Base-by-base conservation (phyloP, 1,140 invertebrate genomes). In the Drosophila pruinosa region DNA sequence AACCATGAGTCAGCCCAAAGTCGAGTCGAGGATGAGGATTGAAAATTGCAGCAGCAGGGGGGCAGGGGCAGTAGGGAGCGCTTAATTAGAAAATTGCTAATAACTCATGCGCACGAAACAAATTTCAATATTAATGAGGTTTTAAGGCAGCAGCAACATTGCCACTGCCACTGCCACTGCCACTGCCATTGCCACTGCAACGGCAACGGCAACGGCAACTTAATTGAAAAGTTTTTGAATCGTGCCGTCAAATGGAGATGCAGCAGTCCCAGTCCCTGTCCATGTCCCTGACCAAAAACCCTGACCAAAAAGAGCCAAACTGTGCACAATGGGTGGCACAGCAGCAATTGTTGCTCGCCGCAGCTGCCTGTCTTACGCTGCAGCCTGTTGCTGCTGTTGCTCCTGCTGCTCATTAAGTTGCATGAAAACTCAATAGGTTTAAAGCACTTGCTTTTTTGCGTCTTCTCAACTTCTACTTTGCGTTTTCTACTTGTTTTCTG, bases 61-160 rank as follows among this genome's bases (percentile, higher is more conserved):
- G 79, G 78, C 75, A 68, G 77, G 72, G 70, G 22, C 5, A 26
- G 43, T 12, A 7, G 21, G 21, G 22, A 14, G 67, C 63, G 67
- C 83, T 89, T 88, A 88, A 88, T 88, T 88, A 88, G 82, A 88
- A 88, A 88, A 89, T 88, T 89, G 82, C 82, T 89, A 88, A 88
- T 88, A 88, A 89, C 82, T 88, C 83, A 89, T 89, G 82, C 83
- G 88, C 82, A 88, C 83, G 82, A 88, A 47, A 89, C 82, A 88
- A 88, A 88, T 89, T 88, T 88, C 83, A 88, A 88, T 88, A 88
- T 88, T 88, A 88, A 88, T 88, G 82, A 88, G 83, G 83, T 88
- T 88, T 88, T 67, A 70, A 71, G 83, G 54, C 64, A 79, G 39
- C 79, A 57, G 38, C 74, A 17, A 17, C 59, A 48, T 15, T 53